These are phyloP conservation scores for Chydorus sphaericus DNA, from an alignment of 2,888 invertebrate species.

Conservation along the genomic window DNA sequence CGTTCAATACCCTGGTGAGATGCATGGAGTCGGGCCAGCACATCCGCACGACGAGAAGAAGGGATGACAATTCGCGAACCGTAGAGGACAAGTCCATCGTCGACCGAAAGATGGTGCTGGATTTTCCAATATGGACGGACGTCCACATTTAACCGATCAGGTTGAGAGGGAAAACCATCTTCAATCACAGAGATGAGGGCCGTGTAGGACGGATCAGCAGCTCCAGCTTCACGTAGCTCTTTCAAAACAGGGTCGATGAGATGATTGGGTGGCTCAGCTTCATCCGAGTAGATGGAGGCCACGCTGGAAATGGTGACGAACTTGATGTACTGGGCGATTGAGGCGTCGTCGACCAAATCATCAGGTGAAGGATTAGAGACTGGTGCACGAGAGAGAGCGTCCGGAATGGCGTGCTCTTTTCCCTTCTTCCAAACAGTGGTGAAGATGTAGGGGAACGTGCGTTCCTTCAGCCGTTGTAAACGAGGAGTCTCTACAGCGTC, in stretches of 20 bases:
- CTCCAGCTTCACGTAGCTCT: background rate
- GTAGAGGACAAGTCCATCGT: constrained; percentile 7
- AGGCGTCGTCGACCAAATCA: background rate
- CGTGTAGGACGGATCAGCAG: background rate
- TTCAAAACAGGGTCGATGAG: background rate
- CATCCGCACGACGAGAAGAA: constrained; percentile 13
- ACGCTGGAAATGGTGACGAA: background rate
- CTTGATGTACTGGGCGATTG: background rate
- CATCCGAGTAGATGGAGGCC: background rate
- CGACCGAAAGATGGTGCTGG: background rate
- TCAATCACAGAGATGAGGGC: background rate
- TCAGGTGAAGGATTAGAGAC: background rate
- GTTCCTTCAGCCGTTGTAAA: constrained; percentile 21
- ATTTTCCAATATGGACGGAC: constrained; percentile 9
- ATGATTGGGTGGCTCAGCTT: background rate
- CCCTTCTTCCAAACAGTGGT: constrained; percentile 15
- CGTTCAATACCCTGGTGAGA: constrained; percentile 20
- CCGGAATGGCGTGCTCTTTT: constrained; percentile 21
- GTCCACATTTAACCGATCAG: no score
- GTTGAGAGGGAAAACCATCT: background rate
- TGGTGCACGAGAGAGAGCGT: constrained; percentile 22
- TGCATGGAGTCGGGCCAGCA: constrained; percentile 18
- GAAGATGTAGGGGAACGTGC: constrained; percentile 11
- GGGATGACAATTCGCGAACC: constrained; percentile 14
- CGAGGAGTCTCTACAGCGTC: constrained; percentile 19